Base-by-base conservation (phyloP, 2,797 vertebrate species). In the Acanthopagrus latus region DNA sequence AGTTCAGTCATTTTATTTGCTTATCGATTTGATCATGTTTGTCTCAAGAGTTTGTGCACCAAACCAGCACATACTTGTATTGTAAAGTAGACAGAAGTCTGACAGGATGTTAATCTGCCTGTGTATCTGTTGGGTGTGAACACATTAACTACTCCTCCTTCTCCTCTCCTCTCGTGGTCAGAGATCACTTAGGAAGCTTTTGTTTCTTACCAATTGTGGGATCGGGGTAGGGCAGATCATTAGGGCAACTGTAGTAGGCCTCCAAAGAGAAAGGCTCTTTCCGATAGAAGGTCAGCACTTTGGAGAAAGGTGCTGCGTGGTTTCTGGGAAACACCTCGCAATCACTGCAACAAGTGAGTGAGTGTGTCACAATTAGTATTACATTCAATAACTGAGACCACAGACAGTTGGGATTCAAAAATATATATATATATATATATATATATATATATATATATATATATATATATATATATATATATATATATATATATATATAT, bases 281-380 rank as follows among this genome's bases (percentile, higher is more conserved):
- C 79, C 98, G 96, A 92, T 97, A 99, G 95, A 99, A 99, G 0
- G 97, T 98, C 88, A 99, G 95, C 59, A 99, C 98, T 94, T 99
- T 99, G 69, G 98, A 99, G 92, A 99, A 99, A 0, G 98, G 98
- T 64, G 98, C 96, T 38, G 97, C 87, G 18, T 99, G 98, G 91
- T 99, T 98, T 95, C 96, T 97, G 52, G 96, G 90, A 82, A 99
- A 99, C 3, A 99, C 98, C 92, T 99, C 98, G 64, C 97, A 99
- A 84, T 99, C 98, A 91, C 98, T 99, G 85, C 23, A 89, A 81
- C n/a, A 78, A 60, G 79, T 11, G 0, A 58, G 79, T 10, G 0
- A 58, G 83, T 1, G 65, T 17, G 25, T 71, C 1, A 76, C 2
- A 3, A 21, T 10, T 5, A 72, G 46, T 38, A 58, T 18, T 12